Percentiles rank a stretch among this genome's conserved stretches.
Conservation (phyloP, 2,888 invertebrate species). For the Pediacus dermestoides region DNA sequence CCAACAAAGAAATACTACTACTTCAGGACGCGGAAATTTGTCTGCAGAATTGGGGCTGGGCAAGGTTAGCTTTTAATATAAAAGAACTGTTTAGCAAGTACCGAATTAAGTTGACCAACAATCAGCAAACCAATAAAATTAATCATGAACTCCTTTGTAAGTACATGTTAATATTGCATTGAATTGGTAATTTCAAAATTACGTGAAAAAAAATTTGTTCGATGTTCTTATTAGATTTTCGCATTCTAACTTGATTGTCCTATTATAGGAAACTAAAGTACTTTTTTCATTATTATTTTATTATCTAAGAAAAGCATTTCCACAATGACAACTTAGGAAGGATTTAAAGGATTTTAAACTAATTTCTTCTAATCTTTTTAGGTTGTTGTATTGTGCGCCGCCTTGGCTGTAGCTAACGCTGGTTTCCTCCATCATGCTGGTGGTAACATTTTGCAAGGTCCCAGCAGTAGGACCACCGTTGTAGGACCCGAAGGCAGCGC, state of each 20-base stretch:
- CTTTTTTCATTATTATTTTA: too few relatives aligned
- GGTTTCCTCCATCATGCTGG: slow-evolving; percentile 21
- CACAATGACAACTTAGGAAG: slow-evolving; percentile 5
- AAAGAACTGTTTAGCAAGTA: too few relatives aligned
- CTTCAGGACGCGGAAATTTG: too few relatives aligned
- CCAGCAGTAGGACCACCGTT: slow-evolving; percentile 34
- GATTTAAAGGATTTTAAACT: background rate
- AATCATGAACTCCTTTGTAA: slow-evolving; percentile 37
- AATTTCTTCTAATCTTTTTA: slow-evolving; percentile 4
- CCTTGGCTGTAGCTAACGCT: slow-evolving; percentile 33
- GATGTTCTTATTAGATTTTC: too few relatives aligned
- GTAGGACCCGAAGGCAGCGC: slow-evolving; percentile 36
- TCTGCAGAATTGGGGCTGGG: too few relatives aligned
- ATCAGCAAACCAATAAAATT: slow-evolving; percentile 9
- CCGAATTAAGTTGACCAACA: too few relatives aligned
- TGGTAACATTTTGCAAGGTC: slow-evolving; percentile 35
- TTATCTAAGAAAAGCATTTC: background rate
- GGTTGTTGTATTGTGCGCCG: slow-evolving; percentile 31
- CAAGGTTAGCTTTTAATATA: too few relatives aligned
- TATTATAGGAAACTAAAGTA: too few relatives aligned
- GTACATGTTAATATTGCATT: slow-evolving; percentile 16
- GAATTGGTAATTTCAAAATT: slow-evolving; percentile 7
- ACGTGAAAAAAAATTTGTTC: too few relatives aligned
- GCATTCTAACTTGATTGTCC: too few relatives aligned
- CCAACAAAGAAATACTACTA: too few relatives aligned